Evolutionary conservation across 2,888 invertebrate genomes (phyloP), one percentile per base, ranked within the genome.

Genomic region (Thera obeliscata): DNA sequence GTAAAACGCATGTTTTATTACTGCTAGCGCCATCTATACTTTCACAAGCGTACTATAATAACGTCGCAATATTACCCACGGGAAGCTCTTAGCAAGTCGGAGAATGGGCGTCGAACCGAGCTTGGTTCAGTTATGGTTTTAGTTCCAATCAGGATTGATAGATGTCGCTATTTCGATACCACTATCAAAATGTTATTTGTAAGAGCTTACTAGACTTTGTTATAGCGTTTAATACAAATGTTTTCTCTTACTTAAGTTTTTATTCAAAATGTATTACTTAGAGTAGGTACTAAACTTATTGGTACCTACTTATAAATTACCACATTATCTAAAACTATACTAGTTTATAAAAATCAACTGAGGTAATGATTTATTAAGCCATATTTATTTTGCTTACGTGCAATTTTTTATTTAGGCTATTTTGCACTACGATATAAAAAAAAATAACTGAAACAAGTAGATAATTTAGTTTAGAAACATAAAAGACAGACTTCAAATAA

Each of bases 11-110:
- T 41, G 41, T 7, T 49, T 38, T 9, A 5, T n/a, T 48, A 55
- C 52, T 56, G 56, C 65, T 63, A 63, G 54, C 36, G 69, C 66
- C 66, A 69, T 69, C 69, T 69, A 54, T 69, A 52, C n/a, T 12
- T 52, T 11, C 3, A 35, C 0, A 38, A 3, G 2, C 12, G 22
- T 56, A 69, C 33, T 46, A 64, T 6, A 49, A 48, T 8, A 41
- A 41, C 6, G 38, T 38, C 22, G 22, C 22, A 22, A 41, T 3
- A 7, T 41, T 41, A 41, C 41, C 41, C 5, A 7, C 41, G 7
- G 41, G 41, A 7, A 2, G 41, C 5, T 7, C 6, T 5, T 41
- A 41, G 41, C 41, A 41, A 41, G 41, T 2, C 3, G 7, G 41
- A 35, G 43, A 41, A 9, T 7, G 43, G 43, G 9, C 43, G 43